Evolutionary conservation across 2,113 vertebrate genomes (phyloP), one percentile per base, ranked within the genome.

Genomic region (Cyprinodon variegatus): DNA sequence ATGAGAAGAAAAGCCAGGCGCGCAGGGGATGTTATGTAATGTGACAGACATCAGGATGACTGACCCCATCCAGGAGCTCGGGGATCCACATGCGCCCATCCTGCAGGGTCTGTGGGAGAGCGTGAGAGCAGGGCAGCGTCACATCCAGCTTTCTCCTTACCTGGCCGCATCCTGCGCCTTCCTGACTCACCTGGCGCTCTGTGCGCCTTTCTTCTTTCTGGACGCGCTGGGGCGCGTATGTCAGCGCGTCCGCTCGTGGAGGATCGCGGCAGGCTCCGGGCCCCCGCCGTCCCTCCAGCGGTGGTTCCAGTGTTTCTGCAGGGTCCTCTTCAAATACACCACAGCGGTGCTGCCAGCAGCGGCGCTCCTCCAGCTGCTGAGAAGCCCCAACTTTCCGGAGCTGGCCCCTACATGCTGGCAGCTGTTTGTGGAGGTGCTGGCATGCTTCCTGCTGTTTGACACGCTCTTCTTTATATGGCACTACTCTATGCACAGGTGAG

Each of bases 361-460:
- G 4, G 85, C 85, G 43, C 46, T 93, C 1, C 38, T 92, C 0
- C 88, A 91, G 66, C 38, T 3, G 14, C 39, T 87, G 43, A 57
- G 81, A 29, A 81, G 15, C 36, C 67, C 74, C 41, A 0, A 1
- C 2, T 12, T 91, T 0, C 89, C 90, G 4, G 64, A 74, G 13
- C 48, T 40, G 43, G 93, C 93, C 0, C 94, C 94, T 0, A 83
- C 90, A 45, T 86, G 84, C 74, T 43, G 76, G 65, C 74, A 63
- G 74, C 82, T 92, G 12, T 87, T 80, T 1, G 61, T 76, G 65
- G 91, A 94, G 6, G 89, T 94, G 0, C 17, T 76, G 1, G 77
- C 85, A 0, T 91, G 92, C 29, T 45, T 93, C 2, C 86, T 95
- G 64, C 63, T 95, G 0, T 95, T 95, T 74, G 95, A 95, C 83